Evolutionary conservation across 2,888 invertebrate genomes (phyloP).

Genomic region (Plutella xylostella): DNA sequence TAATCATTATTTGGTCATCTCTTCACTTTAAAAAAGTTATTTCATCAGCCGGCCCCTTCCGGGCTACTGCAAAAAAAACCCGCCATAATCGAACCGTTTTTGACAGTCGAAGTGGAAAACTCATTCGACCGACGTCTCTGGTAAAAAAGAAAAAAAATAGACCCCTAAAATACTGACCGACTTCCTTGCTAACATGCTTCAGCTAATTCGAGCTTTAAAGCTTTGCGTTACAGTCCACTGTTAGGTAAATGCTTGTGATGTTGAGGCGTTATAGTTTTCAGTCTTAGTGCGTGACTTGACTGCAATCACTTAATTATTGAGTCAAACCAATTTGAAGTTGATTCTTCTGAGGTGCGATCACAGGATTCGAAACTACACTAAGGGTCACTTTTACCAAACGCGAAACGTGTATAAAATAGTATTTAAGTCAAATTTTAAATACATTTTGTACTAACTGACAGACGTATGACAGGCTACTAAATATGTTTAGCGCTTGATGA

Average conservation of each 20-base stretch:
- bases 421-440: too few species aligned
- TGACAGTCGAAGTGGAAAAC: conserved; percentile 27
- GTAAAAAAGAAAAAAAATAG: conserved; percentile 1
- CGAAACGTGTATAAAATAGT: too few species aligned
- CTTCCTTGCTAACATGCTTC: neutral
- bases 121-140: conserved; percentile 7
- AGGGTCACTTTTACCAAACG: too few species aligned
- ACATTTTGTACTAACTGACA: too few species aligned
- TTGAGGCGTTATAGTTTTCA: too few species aligned
- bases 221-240: too few species aligned
- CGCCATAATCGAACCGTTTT: conserved; percentile 20
- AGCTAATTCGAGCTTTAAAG: neutral
- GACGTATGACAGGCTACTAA: too few species aligned
- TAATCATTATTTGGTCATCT: too few species aligned
- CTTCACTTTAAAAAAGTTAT: neutral
- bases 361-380: too few species aligned
- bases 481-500: too few species aligned
- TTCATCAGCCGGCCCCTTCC: neutral
- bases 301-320: conserved; percentile 6
- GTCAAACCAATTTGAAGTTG: conserved; percentile 4
- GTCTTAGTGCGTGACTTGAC: conserved; percentile 5
- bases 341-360: too few species aligned
- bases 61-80: neutral
- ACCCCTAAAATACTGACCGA: neutral
- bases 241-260: too few species aligned